Conservation (phyloP, 2,888 invertebrate species). For the Ephialtes manifestator region DNA sequence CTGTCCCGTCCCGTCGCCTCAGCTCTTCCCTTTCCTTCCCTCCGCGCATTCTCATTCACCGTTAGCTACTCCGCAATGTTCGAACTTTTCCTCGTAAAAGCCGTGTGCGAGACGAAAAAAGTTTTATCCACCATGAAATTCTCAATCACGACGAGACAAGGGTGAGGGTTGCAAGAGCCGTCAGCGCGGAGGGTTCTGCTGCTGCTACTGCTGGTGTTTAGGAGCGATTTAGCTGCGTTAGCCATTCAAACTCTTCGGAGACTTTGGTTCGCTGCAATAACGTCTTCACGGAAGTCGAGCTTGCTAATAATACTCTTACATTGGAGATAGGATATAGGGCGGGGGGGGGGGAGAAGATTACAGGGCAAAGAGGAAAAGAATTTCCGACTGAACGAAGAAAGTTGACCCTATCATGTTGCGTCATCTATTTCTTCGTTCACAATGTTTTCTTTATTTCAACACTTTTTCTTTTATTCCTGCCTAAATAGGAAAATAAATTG, state of each 20-base stretch:
- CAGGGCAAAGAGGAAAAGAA: background rate
- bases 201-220: constrained; percentile 33
- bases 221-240: constrained; percentile 48
- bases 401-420: background rate
- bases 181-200: background rate
- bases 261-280: constrained; percentile 26
- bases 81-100: constrained; percentile 62
- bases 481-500: background rate
- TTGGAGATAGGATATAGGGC: background rate
- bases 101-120: constrained; percentile 36
- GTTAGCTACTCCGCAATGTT: constrained; percentile 61
- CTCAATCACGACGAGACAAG: constrained; percentile 50
- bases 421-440: background rate
- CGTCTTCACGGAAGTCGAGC: constrained; percentile 7
- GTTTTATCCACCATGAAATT: constrained; percentile 59
- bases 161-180: background rate
- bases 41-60: constrained; percentile 46
- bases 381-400: background rate
- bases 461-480: background rate
- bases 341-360: background rate
- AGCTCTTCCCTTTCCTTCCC: constrained; percentile 20
- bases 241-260: constrained; percentile 37
- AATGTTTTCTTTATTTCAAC: background rate
- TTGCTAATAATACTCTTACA: background rate
- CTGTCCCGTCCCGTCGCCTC: constrained; percentile 23